phyloP scores from a whole-genome alignment of 2,797 vertebrate species.

The Sebastiscus albofasciatus region DNA sequence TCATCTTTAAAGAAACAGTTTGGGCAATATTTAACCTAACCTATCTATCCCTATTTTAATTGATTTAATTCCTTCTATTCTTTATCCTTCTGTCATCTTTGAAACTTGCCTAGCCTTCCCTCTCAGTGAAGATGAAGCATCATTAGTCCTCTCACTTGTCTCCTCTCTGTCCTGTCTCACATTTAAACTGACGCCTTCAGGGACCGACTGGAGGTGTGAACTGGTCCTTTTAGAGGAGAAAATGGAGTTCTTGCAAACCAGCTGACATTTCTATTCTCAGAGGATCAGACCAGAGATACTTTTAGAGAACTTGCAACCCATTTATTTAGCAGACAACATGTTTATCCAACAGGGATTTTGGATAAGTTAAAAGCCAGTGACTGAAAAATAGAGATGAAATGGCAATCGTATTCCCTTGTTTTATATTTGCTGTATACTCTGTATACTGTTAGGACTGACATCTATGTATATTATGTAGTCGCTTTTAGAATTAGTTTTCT shows the following conservation, averaged over 20 bases:
- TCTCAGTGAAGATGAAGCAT: background rate
- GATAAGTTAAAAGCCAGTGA: background rate
- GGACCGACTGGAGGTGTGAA: conserved; percentile 50
- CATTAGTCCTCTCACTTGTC: background rate
- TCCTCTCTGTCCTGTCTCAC: background rate
- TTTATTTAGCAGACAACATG: background rate
- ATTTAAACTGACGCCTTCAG: conserved; percentile 9
- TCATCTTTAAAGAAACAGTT: background rate
- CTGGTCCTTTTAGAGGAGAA: conserved; percentile 46
- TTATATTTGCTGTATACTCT: background rate
- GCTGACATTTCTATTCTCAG: conserved; percentile 47
- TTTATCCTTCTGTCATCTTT: background rate
- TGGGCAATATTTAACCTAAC: background rate
- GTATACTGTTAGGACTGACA: background rate
- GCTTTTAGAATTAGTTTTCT: background rate
- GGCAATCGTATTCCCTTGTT: background rate
- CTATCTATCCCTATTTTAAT: background rate
- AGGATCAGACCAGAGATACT: conserved; percentile 15
- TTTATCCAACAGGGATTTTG: background rate
- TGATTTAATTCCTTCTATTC: background rate
- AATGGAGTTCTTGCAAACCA: conserved; percentile 48
- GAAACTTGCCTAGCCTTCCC: background rate
- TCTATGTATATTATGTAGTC: background rate
- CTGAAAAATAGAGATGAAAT: background rate
- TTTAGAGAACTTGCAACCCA: conserved; percentile 17